Conservation (phyloP, 2,888 invertebrate species). For the Geophilus truncorum region DNA sequence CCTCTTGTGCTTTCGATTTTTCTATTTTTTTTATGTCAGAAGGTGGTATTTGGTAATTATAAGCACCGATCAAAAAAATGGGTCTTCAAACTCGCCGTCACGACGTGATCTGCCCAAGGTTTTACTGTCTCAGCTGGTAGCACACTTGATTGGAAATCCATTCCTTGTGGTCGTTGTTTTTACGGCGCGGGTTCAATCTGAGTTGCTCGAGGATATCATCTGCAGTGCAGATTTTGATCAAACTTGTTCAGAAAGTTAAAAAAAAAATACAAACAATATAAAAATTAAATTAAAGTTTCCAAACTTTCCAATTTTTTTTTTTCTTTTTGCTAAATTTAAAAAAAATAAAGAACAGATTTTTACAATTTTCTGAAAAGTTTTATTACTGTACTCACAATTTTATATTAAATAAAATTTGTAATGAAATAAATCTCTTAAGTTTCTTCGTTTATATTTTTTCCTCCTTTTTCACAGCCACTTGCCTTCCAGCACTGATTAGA, state of each 20-base stretch:
- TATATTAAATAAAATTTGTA: no score
- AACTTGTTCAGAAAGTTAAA: neutral
- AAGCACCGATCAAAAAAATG: neutral
- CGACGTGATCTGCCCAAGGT: neutral
- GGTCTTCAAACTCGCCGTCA: neutral
- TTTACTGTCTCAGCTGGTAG: neutral
- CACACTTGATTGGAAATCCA: constrained; percentile 10
- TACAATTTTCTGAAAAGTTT: no score
- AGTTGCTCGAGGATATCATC: neutral
- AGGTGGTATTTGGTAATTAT: neutral
- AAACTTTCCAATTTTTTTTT: neutral
- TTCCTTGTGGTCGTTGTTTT: constrained; percentile 23
- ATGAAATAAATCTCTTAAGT: neutral
- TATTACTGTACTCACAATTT: no score
- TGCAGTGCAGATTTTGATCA: neutral
- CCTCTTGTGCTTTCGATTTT: neutral
- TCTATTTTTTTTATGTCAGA: neutral
- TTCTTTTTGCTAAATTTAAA: no score
- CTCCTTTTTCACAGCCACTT: neutral
- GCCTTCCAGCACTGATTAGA: neutral
- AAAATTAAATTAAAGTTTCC: neutral
- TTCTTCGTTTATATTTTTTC: neutral
- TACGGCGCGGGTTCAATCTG: neutral
- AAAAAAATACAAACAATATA: neutral
- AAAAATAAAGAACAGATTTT: no score